Evolutionary conservation across 1,140 invertebrate genomes (phyloP).

Genomic region (Zaprionus africanus): DNA sequence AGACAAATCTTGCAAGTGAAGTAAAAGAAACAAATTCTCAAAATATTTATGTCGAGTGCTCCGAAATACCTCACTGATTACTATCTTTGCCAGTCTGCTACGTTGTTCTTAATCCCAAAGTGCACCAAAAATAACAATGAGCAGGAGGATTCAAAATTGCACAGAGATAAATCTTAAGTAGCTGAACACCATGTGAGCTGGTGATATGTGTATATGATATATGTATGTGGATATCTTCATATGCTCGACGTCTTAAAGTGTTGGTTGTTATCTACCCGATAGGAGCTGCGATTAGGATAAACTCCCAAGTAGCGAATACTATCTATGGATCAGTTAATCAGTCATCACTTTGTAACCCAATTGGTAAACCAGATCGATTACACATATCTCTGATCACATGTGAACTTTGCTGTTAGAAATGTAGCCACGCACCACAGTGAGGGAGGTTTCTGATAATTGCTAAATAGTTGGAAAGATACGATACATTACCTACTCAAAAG

Average conservation of each 20-base stretch:
- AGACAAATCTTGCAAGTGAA: constrained; percentile 29
- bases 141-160: constrained; percentile 25
- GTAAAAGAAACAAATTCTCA: constrained; percentile 22
- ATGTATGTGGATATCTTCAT: background rate
- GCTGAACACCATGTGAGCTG: constrained; percentile 9
- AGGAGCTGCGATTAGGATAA: constrained; percentile 30
- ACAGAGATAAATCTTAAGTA: constrained; percentile 32
- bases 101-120: constrained; percentile 20
- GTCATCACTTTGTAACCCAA: constrained; percentile 41
- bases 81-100: constrained; percentile 40
- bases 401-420: constrained; percentile 47
- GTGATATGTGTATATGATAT: background rate
- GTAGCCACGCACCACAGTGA: background rate
- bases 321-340: constrained; percentile 17
- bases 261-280: constrained; percentile 12
- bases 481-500: too few species aligned
- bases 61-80: constrained; percentile 10
- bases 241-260: constrained; percentile 7
- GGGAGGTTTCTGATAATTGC: background rate
- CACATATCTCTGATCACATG: constrained; percentile 60
- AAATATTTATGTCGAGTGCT: constrained; percentile 39
- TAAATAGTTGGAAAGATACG: background rate
- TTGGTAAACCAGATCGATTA: constrained; percentile 62
- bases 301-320: constrained; percentile 24
- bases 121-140: constrained; percentile 14